These are phyloP conservation scores for Morpho achilles DNA, from an alignment of 2,888 invertebrate genomes.

Conservation along the genomic window DNA sequence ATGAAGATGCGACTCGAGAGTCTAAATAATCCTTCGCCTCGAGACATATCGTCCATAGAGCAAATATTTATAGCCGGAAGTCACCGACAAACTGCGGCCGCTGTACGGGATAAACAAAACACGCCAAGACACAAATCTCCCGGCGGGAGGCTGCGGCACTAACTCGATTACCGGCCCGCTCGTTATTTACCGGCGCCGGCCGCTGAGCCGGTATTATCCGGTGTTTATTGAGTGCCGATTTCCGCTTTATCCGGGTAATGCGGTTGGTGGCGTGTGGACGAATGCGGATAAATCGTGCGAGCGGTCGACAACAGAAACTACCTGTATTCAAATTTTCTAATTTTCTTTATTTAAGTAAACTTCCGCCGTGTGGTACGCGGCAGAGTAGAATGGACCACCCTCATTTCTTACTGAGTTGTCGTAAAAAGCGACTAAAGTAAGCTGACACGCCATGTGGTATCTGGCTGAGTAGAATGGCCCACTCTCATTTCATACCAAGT, in stretches of 20 bases:
- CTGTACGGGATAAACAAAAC: slow-evolving; percentile 27
- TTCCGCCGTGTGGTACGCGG: too few species aligned
- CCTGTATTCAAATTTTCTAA: too few species aligned
- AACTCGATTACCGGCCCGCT: slow-evolving; percentile 19
- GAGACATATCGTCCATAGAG: slow-evolving; percentile 4
- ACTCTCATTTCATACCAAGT: too few species aligned
- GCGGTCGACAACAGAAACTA: too few species aligned
- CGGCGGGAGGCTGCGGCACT: slow-evolving; percentile 22
- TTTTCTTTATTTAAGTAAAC: too few species aligned
- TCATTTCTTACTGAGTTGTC: too few species aligned
- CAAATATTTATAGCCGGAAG: slow-evolving; percentile 10
- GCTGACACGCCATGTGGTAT: too few species aligned
- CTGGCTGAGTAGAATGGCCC: too few species aligned
- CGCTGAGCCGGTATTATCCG: slow-evolving; percentile 31
- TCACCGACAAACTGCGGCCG: slow-evolving; percentile 22
- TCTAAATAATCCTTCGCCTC: neutral
- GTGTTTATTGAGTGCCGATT: slow-evolving; percentile 31
- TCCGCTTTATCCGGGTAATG: slow-evolving; percentile 10
- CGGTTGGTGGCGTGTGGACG: too few species aligned
- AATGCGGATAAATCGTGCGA: too few species aligned
- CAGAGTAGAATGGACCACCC: too few species aligned
- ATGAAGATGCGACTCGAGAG: neutral
- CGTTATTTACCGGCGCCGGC: slow-evolving; percentile 25
- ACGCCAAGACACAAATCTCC: slow-evolving; percentile 30
- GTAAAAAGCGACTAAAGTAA: too few species aligned